These are phyloP conservation scores for Osmoderma eremita DNA, from an alignment of 2,888 invertebrate genomes.

Conservation along the genomic window DNA sequence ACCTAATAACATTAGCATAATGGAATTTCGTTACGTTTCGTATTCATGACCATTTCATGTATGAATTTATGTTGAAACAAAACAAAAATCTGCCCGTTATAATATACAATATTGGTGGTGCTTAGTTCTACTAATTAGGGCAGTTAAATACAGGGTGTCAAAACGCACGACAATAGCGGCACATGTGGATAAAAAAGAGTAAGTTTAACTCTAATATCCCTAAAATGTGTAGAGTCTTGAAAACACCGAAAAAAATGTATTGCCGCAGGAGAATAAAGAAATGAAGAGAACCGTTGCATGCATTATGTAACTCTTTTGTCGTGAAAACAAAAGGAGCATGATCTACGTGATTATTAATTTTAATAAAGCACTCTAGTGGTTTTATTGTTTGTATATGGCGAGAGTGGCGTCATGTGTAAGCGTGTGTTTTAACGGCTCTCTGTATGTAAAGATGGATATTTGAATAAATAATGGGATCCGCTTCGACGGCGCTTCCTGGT, in stretches of 20 bases:
- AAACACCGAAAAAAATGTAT: constrained; percentile 20
- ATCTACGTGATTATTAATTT: constrained; percentile 39
- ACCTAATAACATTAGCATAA: constrained; percentile 42
- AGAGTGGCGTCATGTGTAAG: constrained; percentile 10
- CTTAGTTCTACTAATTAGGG: too few species aligned
- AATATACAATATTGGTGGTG: not conserved
- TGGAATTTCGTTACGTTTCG: not conserved
- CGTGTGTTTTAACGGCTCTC: constrained; percentile 28
- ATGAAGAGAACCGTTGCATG: constrained; percentile 22
- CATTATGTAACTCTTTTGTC: constrained; percentile 43
- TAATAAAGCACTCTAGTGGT: constrained; percentile 34
- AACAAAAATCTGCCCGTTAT: too few species aligned
- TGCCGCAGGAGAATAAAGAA: constrained; percentile 27
- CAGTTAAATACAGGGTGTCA: too few species aligned
- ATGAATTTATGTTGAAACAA: too few species aligned
- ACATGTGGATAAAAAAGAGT: constrained; percentile 11
- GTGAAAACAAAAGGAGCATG: constrained; percentile 35
- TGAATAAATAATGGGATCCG: constrained; percentile 41
- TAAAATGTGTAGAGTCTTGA: constrained; percentile 14
- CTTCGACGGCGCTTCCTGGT: constrained; percentile 15
- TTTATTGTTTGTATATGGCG: constrained; percentile 33
- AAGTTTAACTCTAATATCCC: constrained; percentile 31
- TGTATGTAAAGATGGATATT: constrained; percentile 35
- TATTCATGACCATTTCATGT: too few species aligned
- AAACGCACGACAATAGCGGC: not conserved